These are phyloP conservation scores for Polypedilum vanderplanki DNA, from an alignment of 1,140 invertebrate species.

Conservation along the genomic window DNA sequence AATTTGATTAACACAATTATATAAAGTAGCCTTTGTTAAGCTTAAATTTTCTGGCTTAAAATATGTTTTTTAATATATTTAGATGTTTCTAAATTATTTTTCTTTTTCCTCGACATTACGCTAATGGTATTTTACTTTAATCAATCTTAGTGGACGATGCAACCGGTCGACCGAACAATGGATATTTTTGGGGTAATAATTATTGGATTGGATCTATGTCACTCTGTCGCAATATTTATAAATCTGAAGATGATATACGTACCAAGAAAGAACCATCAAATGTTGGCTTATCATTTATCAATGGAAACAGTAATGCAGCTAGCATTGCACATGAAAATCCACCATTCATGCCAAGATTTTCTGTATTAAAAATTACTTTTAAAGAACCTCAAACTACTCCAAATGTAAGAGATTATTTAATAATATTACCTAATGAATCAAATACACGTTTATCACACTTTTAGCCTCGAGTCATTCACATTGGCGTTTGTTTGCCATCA, in stretches of 20 bases:
- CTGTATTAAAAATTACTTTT: constrained; percentile 50
- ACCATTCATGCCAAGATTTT: constrained; percentile 54
- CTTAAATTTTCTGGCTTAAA: no score
- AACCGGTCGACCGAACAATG: constrained; percentile 66
- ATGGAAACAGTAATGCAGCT: constrained; percentile 39
- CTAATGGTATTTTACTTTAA: constrained; percentile 26
- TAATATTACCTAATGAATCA: neutral
- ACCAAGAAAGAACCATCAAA: constrained; percentile 35
- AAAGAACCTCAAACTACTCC: constrained; percentile 44
- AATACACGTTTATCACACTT: constrained; percentile 32
- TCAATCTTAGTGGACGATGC: constrained; percentile 65
- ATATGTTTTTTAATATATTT: no score
- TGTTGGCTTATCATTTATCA: constrained; percentile 38
- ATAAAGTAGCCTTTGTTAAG: no score
- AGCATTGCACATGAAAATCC: constrained; percentile 40
- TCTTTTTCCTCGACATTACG: no score
- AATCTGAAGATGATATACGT: constrained; percentile 37
- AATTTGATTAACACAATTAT: no score
- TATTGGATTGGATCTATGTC: constrained; percentile 72
- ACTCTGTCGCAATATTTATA: constrained; percentile 61
- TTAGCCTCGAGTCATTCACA: constrained; percentile 54
- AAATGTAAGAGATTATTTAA: constrained; percentile 43
- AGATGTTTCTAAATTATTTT: no score
- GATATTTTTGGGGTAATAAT: constrained; percentile 76
- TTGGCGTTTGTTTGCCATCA: constrained; percentile 66